Evolutionary conservation across 2,797 vertebrate genomes (phyloP), one percentile per base, ranked within the genome.

Genomic region (Prionace glauca): DNA sequence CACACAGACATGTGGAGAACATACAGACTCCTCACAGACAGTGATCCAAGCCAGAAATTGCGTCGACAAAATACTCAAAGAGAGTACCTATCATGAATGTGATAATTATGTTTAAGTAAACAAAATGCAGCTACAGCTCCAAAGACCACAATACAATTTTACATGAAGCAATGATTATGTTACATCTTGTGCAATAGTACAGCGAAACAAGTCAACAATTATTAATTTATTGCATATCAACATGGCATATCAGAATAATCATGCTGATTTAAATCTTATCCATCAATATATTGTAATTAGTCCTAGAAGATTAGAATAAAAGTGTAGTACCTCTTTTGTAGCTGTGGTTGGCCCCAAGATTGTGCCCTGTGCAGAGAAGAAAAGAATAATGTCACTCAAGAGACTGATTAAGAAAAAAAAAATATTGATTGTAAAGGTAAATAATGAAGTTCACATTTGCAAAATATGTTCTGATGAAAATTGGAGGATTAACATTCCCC

Each of bases 321-420:
- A 69, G 36, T 69, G 67, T 18, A 29, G n/a, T 92, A 92, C 90
- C 90, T 92, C 90, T 92, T n/a, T 92, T 92, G 90, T 41, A 69
- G 10, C n/a, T 69, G 65, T 67, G 62, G 65, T 92, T 92, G 18
- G 2, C 20, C n/a, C 90, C 18, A 22, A 69, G n/a, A 69, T 16
- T 69, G 65, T 65, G 90, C 12, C 62, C 90, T 92, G 62, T 41
- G 36, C 2, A 92, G 7, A 65, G n/a, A 65, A 91, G 81, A 36
- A 91, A 92, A 92, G n/a, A n/a, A 41, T 10, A 69, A 22, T 67
- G 60, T 92, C n/a, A 92, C 2, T 26, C 36, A 16, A 69, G 62
- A 65, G 36, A 41, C 22, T 92, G 29, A 77, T 77, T 77, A 2
- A 12, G 72, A 32, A 77, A 77, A 77, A 50, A 74, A n/a, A 77